These are phyloP conservation scores for Anthoptus insignis DNA, from an alignment of 2,888 invertebrate species.

Conservation along the genomic window DNA sequence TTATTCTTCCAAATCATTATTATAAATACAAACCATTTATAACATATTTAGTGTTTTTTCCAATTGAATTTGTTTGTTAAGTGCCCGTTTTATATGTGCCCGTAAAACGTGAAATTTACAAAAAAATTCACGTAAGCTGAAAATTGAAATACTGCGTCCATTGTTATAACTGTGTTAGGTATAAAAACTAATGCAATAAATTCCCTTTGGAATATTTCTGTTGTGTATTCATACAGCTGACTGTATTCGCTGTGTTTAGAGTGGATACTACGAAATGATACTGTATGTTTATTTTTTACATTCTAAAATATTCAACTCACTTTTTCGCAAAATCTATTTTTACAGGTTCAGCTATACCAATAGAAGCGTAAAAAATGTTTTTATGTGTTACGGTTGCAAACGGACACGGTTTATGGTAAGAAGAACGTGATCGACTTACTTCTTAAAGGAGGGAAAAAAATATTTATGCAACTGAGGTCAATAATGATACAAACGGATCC, in stretches of 20 bases:
- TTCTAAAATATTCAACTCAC: not conserved
- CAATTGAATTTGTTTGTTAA: constrained; percentile 26
- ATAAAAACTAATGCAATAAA: constrained; percentile 7
- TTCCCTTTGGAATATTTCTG: not conserved
- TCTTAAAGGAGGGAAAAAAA: too few species aligned
- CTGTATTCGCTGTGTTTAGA: not conserved
- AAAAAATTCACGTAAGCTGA: constrained; percentile 12
- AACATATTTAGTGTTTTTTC: not conserved
- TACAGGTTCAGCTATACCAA: too few species aligned
- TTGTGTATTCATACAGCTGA: not conserved
- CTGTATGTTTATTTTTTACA: not conserved
- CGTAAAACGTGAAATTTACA: constrained; percentile 22
- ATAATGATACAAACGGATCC: too few species aligned
- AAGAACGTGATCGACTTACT: too few species aligned
- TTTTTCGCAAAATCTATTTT: not conserved
- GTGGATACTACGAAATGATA: not conserved
- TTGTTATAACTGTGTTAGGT: not conserved
- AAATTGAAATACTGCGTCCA: constrained; percentile 20
- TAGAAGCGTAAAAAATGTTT: too few species aligned
- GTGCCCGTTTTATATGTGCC: not conserved
- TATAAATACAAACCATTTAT: too few species aligned
- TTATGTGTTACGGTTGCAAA: too few species aligned
- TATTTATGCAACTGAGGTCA: too few species aligned
- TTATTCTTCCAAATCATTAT: too few species aligned
- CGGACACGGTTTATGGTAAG: too few species aligned